A percentile compares a stretch with the other conserved stretches of the same genome.
Conservation (phyloP, 2,113 vertebrate species). For the Nycticryphes semicollaris region DNA sequence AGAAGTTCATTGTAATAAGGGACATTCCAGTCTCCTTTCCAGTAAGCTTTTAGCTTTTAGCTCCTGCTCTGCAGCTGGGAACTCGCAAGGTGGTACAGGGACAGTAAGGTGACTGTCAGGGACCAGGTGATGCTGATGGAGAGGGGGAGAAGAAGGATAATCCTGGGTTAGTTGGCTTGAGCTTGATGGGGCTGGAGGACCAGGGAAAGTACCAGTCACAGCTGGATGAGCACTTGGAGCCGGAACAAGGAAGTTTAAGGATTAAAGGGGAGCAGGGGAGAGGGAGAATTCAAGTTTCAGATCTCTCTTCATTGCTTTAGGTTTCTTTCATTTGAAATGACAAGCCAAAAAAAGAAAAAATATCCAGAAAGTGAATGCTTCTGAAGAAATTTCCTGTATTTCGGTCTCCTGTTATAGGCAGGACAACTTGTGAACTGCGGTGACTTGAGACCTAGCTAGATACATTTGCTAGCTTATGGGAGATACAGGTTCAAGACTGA, state of each 20-base stretch:
- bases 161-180: not conserved
- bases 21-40: not conserved
- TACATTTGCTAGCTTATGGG: not conserved
- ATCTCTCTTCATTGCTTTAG: not conserved
- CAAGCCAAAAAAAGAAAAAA: not conserved
- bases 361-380: not conserved
- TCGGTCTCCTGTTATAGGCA: not conserved
- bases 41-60: not conserved
- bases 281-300: not conserved
- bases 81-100: not conserved
- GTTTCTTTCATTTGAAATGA: slow-evolving; percentile 27
- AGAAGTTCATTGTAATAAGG: not conserved
- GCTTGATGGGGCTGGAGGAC: not conserved
- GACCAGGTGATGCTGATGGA: not conserved
- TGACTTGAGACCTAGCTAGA: not conserved
- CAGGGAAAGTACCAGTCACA: not conserved
- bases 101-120: not conserved
- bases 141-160: not conserved
- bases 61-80: not conserved
- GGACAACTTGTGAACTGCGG: not conserved
- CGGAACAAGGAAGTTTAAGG: not conserved
- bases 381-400: not conserved
- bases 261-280: not conserved
- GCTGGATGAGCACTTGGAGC: not conserved
- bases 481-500: not conserved